Base-by-base conservation (phyloP, 2,113 vertebrate genomes). In the Nesospiza acunhae region DNA sequence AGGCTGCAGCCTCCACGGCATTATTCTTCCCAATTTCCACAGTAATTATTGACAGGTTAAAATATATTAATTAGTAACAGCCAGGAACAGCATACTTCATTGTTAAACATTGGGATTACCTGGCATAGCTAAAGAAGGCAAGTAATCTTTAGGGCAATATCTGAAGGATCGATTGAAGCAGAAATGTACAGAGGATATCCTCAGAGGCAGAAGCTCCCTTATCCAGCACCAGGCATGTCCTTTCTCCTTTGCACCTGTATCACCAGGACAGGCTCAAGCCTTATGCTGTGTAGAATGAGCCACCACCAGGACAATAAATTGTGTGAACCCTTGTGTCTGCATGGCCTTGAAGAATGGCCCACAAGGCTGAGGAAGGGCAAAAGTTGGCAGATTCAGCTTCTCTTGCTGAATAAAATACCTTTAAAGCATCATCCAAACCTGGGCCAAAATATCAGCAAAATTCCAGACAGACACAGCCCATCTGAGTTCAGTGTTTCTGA, bases 41-140 rank as follows among this genome's bases (percentile, higher is more conserved):
- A 87, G 90, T 87, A 93, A 94, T 94, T 92, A 94, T 81, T 90
- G 90, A 89, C 79, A 92, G 44, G 84, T 72, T 89, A 86, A 94
- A 90, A 93, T 72, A 75, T 62, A 93, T 96, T 95, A 88, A 96
- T 96, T 94, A 92, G 47, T 73, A 92, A 56, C 62, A 69, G 76
- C 22, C 56, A 55, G n/a, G 49, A 84, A 80, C 28, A 86, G 44
- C 79, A 87, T 74, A 80, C 20, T 37, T 95, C 82, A 53, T 55
- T 77, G 73, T 60, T 90, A 78, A 94, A 75, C n/a, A 66, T 58
- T 21, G 16, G 26, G 33, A 92, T 86, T 84, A 74, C 76, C 56
- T 55, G 49, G 35, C 66, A 28, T 14, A 68, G n/a, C 47, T 78
- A 80, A 91, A 70, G 82, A 24, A 39, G 18, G 60, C 52, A 75